Percentiles rank a stretch among this genome's conserved stretches.
phyloP scores from a whole-genome alignment of 2,113 vertebrate genomes.

The Coregonus clupeaformis region DNA sequence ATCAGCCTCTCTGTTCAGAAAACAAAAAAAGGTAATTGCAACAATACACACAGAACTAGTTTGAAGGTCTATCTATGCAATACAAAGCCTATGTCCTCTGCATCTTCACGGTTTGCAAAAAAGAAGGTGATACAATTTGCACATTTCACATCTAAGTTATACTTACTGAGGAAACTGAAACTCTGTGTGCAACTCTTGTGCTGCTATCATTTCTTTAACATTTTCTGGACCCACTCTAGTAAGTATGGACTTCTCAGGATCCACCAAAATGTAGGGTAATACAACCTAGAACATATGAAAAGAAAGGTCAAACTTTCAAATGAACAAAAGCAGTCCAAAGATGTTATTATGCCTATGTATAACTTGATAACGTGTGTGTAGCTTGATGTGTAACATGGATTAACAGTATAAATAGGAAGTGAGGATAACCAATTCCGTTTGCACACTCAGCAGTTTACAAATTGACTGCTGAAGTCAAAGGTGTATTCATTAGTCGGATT shows the following conservation, averaged over 20 bases:
- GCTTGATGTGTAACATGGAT: too few relatives aligned
- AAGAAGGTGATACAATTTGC: background rate
- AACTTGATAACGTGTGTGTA: too few relatives aligned
- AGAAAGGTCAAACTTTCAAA: background rate
- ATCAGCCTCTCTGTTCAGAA: slow-evolving; percentile 87
- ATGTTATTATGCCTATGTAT: background rate
- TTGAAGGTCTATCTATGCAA: background rate
- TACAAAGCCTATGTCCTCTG: background rate
- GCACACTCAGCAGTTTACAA: too few relatives aligned
- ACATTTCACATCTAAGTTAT: background rate
- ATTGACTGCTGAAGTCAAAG: too few relatives aligned
- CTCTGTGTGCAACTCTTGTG: slow-evolving; percentile 98
- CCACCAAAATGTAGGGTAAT: slow-evolving; percentile 51
- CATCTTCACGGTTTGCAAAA: background rate
- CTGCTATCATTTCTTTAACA: slow-evolving; percentile 99
- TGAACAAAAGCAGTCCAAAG: background rate
- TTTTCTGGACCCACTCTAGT: slow-evolving; percentile 83
- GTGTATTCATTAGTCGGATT: too few relatives aligned
- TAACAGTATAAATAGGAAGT: too few relatives aligned
- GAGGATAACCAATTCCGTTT: too few relatives aligned
- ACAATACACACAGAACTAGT: background rate
- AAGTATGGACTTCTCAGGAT: slow-evolving; percentile 60
- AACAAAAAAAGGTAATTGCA: slow-evolving; percentile 28
- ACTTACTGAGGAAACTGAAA: slow-evolving; percentile 96
- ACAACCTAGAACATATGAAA: slow-evolving; percentile 50